Evolutionary conservation across 2,888 invertebrate genomes (phyloP).

Genomic region (Dendrolimus pini): DNA sequence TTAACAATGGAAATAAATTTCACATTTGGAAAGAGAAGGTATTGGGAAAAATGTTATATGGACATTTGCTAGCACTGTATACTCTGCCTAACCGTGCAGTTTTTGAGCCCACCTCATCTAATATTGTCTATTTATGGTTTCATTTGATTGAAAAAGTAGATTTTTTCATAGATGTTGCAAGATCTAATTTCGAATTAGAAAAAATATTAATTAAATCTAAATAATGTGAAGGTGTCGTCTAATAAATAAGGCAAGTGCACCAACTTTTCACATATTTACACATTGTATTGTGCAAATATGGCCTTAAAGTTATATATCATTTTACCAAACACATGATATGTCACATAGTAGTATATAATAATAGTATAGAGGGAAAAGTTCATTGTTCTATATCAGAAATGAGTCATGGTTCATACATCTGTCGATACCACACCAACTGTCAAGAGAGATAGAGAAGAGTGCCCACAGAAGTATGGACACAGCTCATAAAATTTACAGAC

Average conservation of each 20-base stretch:
- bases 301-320: conserved; percentile 2
- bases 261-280: conserved; percentile 6
- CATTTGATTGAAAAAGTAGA: too few species aligned
- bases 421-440: conserved; percentile 25
- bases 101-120: too few species aligned
- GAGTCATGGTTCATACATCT: conserved; percentile 32
- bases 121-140: too few species aligned
- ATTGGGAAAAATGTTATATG: too few species aligned
- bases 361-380: conserved; percentile 33
- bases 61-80: too few species aligned
- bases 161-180: too few species aligned
- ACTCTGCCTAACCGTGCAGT: too few species aligned
- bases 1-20: too few species aligned
- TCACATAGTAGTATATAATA: conserved; percentile 22
- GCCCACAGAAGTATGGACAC: conserved; percentile 31
- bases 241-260: conserved; percentile 5
- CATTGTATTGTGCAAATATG: not conserved
- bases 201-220: too few species aligned
- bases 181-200: too few species aligned
- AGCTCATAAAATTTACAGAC: conserved; percentile 53
- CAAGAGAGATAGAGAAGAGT: conserved; percentile 37
- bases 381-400: conserved; percentile 36
- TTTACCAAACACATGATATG: conserved; percentile 13
- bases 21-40: too few species aligned
- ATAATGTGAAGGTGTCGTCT: too few species aligned